phyloP scores from a whole-genome alignment of 2,797 vertebrate genomes.

The Rhinichthys osculus region DNA sequence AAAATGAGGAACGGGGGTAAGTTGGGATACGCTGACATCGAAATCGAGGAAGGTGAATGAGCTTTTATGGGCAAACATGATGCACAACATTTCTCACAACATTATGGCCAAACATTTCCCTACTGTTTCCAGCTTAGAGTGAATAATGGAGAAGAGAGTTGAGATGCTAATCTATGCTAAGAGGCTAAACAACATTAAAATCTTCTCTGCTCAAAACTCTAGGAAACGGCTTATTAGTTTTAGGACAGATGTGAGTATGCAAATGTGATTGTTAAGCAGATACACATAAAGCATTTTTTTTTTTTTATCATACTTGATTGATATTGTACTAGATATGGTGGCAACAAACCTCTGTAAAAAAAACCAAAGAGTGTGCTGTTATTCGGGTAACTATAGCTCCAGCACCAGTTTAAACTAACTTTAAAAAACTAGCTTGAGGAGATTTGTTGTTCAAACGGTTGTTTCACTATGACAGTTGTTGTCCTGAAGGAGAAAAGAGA shows the following conservation, averaged over 20 bases:
- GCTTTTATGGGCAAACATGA: conserved; percentile 22
- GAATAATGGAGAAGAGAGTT: conserved; percentile 34
- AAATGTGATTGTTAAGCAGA: neutral
- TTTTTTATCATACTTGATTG: neutral
- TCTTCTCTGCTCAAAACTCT: neutral
- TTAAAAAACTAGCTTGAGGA: neutral
- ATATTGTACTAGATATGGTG: neutral
- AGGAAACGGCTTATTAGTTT: neutral
- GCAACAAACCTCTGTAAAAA: neutral
- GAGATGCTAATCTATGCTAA: conserved; percentile 21
- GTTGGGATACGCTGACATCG: conserved; percentile 3
- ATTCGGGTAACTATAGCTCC: neutral
- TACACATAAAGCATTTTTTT: neutral
- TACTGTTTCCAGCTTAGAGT: neutral
- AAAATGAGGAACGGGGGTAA: neutral
- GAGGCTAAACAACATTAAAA: neutral
- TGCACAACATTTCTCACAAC: neutral
- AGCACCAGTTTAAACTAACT: neutral
- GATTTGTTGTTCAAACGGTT: no score
- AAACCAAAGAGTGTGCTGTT: neutral
- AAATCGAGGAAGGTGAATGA: neutral
- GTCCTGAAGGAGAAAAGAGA: no score
- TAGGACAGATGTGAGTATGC: neutral
- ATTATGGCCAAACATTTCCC: neutral
- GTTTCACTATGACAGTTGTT: no score